These are phyloP conservation scores for Takifugu bimaculatus DNA, from an alignment of 2,113 vertebrate species.

Conservation along the genomic window DNA sequence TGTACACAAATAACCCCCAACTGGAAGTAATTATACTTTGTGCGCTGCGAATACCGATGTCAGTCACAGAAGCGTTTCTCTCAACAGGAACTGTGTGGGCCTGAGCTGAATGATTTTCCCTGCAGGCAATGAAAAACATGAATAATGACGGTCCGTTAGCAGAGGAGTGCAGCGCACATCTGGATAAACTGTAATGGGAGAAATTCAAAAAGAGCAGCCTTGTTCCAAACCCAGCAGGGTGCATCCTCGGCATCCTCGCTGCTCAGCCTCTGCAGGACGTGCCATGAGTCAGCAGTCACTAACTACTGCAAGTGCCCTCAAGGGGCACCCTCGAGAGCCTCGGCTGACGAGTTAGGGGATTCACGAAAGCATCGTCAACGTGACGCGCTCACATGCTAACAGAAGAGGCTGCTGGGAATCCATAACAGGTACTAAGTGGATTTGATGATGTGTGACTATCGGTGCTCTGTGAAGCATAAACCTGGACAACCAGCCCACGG, in stretches of 20 bases:
- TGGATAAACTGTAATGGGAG: slow-evolving; percentile 43
- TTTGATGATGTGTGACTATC: too few species aligned
- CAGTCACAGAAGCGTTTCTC: slow-evolving; percentile 35
- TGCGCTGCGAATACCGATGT: slow-evolving; percentile 26
- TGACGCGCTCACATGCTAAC: slow-evolving; percentile 3
- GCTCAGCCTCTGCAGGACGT: slow-evolving; percentile 37
- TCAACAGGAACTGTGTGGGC: slow-evolving; percentile 28
- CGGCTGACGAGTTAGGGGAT: slow-evolving; percentile 19
- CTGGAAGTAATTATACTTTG: slow-evolving; percentile 54
- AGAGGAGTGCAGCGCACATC: slow-evolving; percentile 53
- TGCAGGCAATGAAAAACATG: slow-evolving; percentile 39
- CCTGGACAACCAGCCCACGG: too few species aligned
- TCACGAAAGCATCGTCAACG: slow-evolving; percentile 8
- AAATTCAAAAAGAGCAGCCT: slow-evolving; percentile 46
- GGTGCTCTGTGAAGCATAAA: too few species aligned
- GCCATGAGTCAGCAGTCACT: slow-evolving; percentile 58
- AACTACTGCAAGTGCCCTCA: slow-evolving; percentile 43
- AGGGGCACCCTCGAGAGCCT: slow-evolving; percentile 41
- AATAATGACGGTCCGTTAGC: slow-evolving; percentile 37
- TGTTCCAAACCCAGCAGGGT: slow-evolving; percentile 40
- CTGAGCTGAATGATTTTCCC: slow-evolving; percentile 35
- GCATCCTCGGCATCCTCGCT: slow-evolving; percentile 22
- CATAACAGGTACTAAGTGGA: background rate
- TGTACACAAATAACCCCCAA: slow-evolving; percentile 37
- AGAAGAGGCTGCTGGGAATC: background rate